Evolutionary conservation across 2,888 invertebrate species (phyloP).

Genomic region (Malthinus flaveolus): DNA sequence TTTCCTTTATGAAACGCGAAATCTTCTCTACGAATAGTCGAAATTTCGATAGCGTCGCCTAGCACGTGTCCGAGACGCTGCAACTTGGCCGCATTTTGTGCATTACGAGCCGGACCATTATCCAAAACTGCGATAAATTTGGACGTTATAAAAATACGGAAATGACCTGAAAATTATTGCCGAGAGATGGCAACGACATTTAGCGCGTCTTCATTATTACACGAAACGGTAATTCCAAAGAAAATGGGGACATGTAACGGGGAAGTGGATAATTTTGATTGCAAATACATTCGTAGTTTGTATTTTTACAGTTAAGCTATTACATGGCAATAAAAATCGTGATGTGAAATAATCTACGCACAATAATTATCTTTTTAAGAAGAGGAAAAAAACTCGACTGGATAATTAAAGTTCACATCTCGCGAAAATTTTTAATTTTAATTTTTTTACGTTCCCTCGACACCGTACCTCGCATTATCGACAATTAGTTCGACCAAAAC

Average conservation of each 20-base stretch:
- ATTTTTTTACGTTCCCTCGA: not conserved
- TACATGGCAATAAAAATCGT: slow-evolving; percentile 30
- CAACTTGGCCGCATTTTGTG: slow-evolving; percentile 62
- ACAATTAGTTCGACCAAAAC: too few species aligned
- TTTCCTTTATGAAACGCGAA: slow-evolving; percentile 67
- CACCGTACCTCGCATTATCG: too few species aligned
- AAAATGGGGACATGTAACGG: slow-evolving; percentile 42
- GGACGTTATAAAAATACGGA: not conserved
- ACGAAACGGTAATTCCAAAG: slow-evolving; percentile 22
- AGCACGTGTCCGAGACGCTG: slow-evolving; percentile 70
- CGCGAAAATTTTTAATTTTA: slow-evolving; percentile 1
- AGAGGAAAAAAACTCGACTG: slow-evolving; percentile 12
- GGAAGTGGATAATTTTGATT: slow-evolving; percentile 35
- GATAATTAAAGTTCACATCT: slow-evolving; percentile 7
- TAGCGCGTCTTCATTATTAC: slow-evolving; percentile 23
- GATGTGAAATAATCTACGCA: slow-evolving; percentile 24
- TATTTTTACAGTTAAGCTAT: slow-evolving; percentile 33
- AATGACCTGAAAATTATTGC: slow-evolving; percentile 3
- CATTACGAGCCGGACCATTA: slow-evolving; percentile 71
- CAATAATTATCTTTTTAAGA: slow-evolving; percentile 19
- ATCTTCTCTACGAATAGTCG: slow-evolving; percentile 75
- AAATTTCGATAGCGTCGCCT: slow-evolving; percentile 84
- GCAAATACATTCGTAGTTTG: slow-evolving; percentile 32
- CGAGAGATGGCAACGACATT: slow-evolving; percentile 11
- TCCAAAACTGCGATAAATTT: slow-evolving; percentile 60